A percentile compares a stretch with the other conserved stretches of the same genome.
Conservation (phyloP, 2,797 vertebrate genomes). For the Melanotaenia pygmaea region DNA sequence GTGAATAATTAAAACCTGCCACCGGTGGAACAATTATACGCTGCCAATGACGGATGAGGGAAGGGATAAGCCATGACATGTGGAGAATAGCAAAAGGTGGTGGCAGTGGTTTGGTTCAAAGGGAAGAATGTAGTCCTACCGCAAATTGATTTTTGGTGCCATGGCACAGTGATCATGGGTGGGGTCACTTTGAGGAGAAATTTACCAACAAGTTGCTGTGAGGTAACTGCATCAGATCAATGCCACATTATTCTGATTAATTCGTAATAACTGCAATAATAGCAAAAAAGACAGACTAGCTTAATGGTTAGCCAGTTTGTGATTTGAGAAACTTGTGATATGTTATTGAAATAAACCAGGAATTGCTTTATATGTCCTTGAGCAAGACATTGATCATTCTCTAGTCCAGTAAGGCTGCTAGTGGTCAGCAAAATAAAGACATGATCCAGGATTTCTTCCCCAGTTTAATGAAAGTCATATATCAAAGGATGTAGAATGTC, state of each 20-base stretch:
- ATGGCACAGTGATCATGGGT: constrained; percentile 3
- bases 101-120: constrained; percentile 7
- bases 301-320: constrained; percentile 18
- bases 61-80: constrained; percentile 49
- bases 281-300: constrained; percentile 1
- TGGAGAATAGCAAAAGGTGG: constrained; percentile 50
- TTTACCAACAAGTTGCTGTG: constrained; percentile 17
- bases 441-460: constrained; percentile 20
- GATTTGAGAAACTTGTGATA: constrained; percentile 12
- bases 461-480: constrained; percentile 48
- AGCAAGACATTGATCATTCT: constrained; percentile 17
- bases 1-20: constrained; percentile 82
- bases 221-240: constrained; percentile 4
- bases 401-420: not conserved
- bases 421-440: constrained; percentile 27
- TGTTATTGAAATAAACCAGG: not conserved
- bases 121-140: not conserved
- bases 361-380: constrained; percentile 28
- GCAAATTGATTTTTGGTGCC: constrained; percentile 55
- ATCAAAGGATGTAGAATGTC: constrained; percentile 34
- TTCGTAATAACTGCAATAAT: constrained; percentile 8
- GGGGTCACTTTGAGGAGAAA: constrained; percentile 33
- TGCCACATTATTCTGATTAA: not conserved
- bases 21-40: constrained; percentile 77
- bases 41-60: constrained; percentile 72